Conservation (phyloP, 2,113 vertebrate genomes). For the Hystrix brachyura region DNA sequence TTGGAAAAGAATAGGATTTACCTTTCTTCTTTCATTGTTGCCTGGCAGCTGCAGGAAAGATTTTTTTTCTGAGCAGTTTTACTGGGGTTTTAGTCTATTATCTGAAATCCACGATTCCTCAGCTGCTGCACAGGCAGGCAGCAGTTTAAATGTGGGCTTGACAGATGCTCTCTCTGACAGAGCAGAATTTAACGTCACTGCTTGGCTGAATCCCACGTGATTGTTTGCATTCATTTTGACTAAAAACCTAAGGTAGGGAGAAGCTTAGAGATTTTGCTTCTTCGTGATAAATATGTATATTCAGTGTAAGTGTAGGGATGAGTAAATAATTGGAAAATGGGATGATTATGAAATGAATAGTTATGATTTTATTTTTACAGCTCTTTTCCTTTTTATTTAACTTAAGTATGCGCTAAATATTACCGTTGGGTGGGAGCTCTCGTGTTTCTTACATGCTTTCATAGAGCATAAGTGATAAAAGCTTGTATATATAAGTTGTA, state of each 20-base stretch:
- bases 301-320: constrained; percentile 68
- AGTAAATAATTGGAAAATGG: constrained; percentile 79
- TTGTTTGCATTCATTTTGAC: constrained; percentile 91
- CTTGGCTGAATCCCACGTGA: constrained; percentile 92
- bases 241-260: constrained; percentile 87
- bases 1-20: constrained; percentile 83
- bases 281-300: constrained; percentile 73
- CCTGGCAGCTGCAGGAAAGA: constrained; percentile 88
- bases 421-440: constrained; percentile 74
- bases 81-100: constrained; percentile 82
- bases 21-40: constrained; percentile 87
- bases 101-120: constrained; percentile 86
- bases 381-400: constrained; percentile 66
- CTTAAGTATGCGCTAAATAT: constrained; percentile 58
- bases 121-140: constrained; percentile 90
- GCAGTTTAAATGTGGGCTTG: constrained; percentile 93
- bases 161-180: constrained; percentile 93
- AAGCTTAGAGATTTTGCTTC: constrained; percentile 81
- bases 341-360: constrained; percentile 78
- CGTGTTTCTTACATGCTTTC: constrained; percentile 72
- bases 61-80: constrained; percentile 77
- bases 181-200: constrained; percentile 93
- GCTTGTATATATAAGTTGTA: constrained; percentile 63
- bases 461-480: constrained; percentile 67
- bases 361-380: constrained; percentile 65